These are phyloP conservation scores for Heliopora coerulea DNA, from an alignment of 92 coral and sea anemone species.

Conservation along the genomic window DNA sequence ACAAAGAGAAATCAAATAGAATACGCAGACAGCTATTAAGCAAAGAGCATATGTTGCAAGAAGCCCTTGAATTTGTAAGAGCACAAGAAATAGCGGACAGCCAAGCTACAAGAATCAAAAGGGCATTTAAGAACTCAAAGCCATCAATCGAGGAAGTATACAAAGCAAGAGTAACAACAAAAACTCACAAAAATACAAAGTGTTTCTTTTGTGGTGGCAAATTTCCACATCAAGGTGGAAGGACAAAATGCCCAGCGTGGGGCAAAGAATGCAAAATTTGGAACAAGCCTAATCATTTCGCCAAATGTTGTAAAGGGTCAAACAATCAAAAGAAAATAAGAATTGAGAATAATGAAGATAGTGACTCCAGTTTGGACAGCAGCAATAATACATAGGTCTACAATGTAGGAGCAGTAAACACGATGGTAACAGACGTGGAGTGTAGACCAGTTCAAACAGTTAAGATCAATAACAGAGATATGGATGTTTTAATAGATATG, in stretches of 20 bases:
- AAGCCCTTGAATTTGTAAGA: conserved; percentile 37
- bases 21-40: conserved; percentile 2
- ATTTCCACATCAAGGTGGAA: background rate
- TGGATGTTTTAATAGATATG: conserved; percentile 10
- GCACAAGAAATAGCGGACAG: conserved; percentile 43
- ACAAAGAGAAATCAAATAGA: too few species aligned
- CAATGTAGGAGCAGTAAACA: conserved; percentile 7
- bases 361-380: conserved; percentile 9
- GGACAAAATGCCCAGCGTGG: too few species aligned
- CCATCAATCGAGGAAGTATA: conserved; percentile 20
- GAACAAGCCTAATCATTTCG: conserved; percentile 10
- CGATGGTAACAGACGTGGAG: background rate
- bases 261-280: conserved; percentile 27
- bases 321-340: conserved; percentile 2
- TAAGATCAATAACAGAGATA: conserved; percentile 7
- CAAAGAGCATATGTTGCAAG: conserved; percentile 30
- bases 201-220: conserved; percentile 21
- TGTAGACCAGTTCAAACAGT: conserved; percentile 23
- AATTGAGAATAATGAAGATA: background rate
- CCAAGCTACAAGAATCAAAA: conserved; percentile 46
- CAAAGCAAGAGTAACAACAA: background rate
- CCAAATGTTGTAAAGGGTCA: conserved; percentile 19
- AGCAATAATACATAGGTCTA: background rate
- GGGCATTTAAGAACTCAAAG: background rate
- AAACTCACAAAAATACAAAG: background rate